These are phyloP conservation scores for Heteronetta atricapilla DNA, from an alignment of 2,113 vertebrate species.

Conservation along the genomic window DNA sequence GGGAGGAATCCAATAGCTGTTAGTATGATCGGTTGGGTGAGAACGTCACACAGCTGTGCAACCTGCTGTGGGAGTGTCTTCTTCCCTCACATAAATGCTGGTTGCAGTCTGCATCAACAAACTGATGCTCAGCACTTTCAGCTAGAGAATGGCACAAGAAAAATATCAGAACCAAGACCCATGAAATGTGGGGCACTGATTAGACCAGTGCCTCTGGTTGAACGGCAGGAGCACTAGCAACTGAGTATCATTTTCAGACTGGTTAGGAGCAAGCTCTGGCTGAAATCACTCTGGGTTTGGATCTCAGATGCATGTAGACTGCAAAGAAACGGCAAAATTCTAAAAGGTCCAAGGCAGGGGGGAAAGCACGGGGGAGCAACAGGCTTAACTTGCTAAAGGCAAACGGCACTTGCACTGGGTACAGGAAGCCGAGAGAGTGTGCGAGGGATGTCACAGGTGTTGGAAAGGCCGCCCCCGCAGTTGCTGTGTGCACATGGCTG, in stretches of 20 bases:
- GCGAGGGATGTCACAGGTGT: not conserved
- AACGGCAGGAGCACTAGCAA: not conserved
- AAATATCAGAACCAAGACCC: not conserved
- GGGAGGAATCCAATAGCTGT: not conserved
- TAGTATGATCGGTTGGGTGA: not conserved
- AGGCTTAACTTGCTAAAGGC: not conserved
- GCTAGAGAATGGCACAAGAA: not conserved
- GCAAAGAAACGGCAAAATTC: not conserved
- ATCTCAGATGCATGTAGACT: not conserved
- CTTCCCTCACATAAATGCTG: not conserved
- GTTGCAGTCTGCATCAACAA: not conserved
- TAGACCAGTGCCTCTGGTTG: not conserved
- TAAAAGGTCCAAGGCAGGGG: not conserved
- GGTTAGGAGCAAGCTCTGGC: not conserved
- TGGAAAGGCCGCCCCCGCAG: not conserved
- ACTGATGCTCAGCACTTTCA: not conserved
- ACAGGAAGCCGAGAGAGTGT: slow-evolving; percentile 26
- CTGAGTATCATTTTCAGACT: not conserved
- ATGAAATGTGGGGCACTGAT: not conserved
- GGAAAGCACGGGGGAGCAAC: not conserved
- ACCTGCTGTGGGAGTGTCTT: slow-evolving; percentile 36
- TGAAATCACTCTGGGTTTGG: not conserved
- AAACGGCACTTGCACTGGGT: not conserved
- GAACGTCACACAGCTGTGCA: slow-evolving; percentile 9
- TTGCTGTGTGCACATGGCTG: not conserved